Percentiles rank a stretch among this genome's conserved stretches.
These are phyloP conservation scores for Xanthorhoe spadicearia DNA, from an alignment of 2,888 invertebrate genomes.

Conservation along the genomic window DNA sequence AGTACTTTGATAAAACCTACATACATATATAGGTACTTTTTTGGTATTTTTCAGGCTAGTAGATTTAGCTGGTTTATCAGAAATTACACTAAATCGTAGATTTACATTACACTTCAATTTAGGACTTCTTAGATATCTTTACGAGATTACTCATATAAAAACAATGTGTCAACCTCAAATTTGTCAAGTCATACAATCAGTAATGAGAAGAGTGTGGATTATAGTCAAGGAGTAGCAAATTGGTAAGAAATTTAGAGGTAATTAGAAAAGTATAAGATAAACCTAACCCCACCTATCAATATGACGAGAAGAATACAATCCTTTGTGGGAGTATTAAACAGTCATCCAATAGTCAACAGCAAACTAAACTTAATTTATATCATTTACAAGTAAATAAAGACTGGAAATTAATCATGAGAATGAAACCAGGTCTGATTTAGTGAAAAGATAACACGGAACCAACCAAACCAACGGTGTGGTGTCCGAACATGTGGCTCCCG, in stretches of 20 bases:
- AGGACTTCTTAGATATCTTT: no score
- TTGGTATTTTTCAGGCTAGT: not conserved
- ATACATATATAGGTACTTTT: no score
- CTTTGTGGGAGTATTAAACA: conserved; percentile 49
- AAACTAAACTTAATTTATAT: conserved; percentile 15
- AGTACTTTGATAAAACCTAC: no score
- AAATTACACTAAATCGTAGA: no score
- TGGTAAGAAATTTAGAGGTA: not conserved
- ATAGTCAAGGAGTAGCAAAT: not conserved
- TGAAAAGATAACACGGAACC: conserved; percentile 53
- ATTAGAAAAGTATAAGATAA: conserved; percentile 37
- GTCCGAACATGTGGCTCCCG: conserved; percentile 77
- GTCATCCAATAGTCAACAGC: conserved; percentile 42
- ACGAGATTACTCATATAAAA: not conserved
- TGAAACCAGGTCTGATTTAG: conserved; percentile 56
- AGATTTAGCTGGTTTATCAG: no score
- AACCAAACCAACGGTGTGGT: conserved; percentile 61
- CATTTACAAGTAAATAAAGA: conserved; percentile 29
- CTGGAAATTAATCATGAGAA: conserved; percentile 41
- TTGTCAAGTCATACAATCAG: conserved; percentile 46
- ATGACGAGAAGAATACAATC: conserved; percentile 54
- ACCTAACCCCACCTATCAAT: conserved; percentile 81
- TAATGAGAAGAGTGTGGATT: conserved; percentile 8
- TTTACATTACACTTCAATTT: no score
- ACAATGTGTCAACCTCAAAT: conserved; percentile 42